Base-by-base conservation (phyloP, 2,797 vertebrate genomes). In the Sardinella longiceps region DNA sequence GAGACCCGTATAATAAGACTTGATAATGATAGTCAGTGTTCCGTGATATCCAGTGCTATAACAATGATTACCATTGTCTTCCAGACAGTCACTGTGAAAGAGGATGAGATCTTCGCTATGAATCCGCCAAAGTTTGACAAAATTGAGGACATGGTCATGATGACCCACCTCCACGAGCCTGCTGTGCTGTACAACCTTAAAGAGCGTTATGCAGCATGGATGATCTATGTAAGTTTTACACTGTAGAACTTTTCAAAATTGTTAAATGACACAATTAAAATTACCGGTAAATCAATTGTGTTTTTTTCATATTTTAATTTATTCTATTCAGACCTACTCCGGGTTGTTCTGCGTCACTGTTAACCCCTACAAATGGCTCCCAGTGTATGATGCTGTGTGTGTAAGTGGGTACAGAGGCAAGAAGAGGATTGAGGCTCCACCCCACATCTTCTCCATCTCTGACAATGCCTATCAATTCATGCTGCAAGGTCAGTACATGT, bases 371-470 rank as follows among this genome's bases (percentile, higher is more conserved):
- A 96, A 96, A 92, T 96, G 95, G 96, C 93, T 97, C 90, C 96
- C 97, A 0, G 96, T 97, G 88, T 97, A 97, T 23, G 96, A 96
- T 48, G 10, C 94, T 0, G 90, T 87, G 88, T 96, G 96, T 86
- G 96, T 97, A 15, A 0, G 18, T 0, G 96, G 91, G 89, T 97
- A 97, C 92, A 89, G 96, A 89, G 97, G 97, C 89, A 97, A 97
- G 82, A 97, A 97, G 92, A 95, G 96, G 51, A 91, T 96, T 91
- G 96, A 97, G 91, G 96, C 96, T 82, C 97, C 97, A 10, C 96
- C 97, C 46, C 96, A 97, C 94, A 97, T 97, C 94, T 97, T 97
- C 94, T 96, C 97, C 91, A 97, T 97, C 94, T 97, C 97, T 84
- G 97, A 97, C 85, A 97, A 96, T 0, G 97, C 97, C 90, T 97